Percentiles rank a stretch among this genome's conserved stretches.
These are phyloP conservation scores for Heliconius hermathena DNA, from an alignment of 1,140 invertebrate species.

Conservation along the genomic window DNA sequence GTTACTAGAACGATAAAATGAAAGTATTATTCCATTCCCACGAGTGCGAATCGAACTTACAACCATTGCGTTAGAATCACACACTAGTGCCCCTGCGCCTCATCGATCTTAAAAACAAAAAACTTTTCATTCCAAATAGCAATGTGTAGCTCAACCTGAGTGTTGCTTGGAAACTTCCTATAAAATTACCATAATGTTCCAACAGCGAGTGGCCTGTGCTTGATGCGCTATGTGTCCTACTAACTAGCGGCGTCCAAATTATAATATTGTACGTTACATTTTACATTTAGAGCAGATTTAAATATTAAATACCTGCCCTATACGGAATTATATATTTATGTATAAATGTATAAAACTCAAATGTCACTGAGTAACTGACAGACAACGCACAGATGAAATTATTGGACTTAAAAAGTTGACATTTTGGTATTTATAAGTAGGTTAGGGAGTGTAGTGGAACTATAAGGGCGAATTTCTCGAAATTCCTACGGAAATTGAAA, in stretches of 20 bases:
- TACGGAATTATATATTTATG: not conserved
- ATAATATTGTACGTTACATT: slow-evolving; percentile 8
- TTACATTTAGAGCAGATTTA: not conserved
- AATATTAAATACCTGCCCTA: not conserved
- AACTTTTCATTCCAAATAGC: slow-evolving; percentile 6
- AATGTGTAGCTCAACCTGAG: slow-evolving; percentile 46
- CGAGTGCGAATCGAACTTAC: not conserved
- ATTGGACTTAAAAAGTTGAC: too few relatives aligned
- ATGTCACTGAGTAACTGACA: too few relatives aligned
- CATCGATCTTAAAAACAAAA: not conserved
- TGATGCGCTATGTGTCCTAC: slow-evolving; percentile 33
- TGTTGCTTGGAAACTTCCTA: slow-evolving; percentile 58
- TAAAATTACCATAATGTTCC: slow-evolving; percentile 67
- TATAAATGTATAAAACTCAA: not conserved
- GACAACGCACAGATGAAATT: too few relatives aligned
- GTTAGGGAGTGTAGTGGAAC: too few relatives aligned
- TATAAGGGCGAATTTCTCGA: too few relatives aligned
- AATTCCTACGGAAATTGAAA: too few relatives aligned
- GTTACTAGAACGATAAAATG: too few relatives aligned
- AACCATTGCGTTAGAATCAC: not conserved
- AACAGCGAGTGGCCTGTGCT: slow-evolving; percentile 48
- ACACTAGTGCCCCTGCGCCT: too few relatives aligned
- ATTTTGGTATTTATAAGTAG: too few relatives aligned
- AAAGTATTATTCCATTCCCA: too few relatives aligned
- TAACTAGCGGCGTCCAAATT: slow-evolving; percentile 13